Conservation (phyloP, 2,888 invertebrate genomes). For the Choreutis nemorana region DNA sequence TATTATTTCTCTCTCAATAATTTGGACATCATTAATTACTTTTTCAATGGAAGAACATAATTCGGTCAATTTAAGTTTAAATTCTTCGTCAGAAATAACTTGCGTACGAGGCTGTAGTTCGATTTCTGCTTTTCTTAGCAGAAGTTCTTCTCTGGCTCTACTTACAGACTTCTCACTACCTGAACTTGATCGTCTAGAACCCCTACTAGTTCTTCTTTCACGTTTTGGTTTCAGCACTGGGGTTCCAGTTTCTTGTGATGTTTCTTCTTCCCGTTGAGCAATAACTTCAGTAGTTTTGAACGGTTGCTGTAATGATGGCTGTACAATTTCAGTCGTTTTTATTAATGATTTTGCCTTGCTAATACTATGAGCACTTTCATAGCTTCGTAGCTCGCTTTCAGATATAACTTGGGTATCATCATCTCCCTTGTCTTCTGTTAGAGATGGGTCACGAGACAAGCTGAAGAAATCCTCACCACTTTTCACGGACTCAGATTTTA, state of each 20-base stretch:
- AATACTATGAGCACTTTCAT: conserved; percentile 72
- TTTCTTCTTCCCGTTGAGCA: conserved; percentile 38
- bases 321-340: conserved; percentile 33
- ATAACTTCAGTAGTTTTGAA: conserved; percentile 33
- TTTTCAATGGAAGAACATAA: conserved; percentile 43
- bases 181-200: conserved; percentile 47
- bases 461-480: conserved; percentile 73
- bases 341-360: conserved; percentile 45
- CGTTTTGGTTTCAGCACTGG: conserved; percentile 24
- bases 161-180: conserved; percentile 56
- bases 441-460: conserved; percentile 67
- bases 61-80: conserved; percentile 24
- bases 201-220: conserved; percentile 48
- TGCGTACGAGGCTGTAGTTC: conserved; percentile 12
- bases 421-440: conserved; percentile 67
- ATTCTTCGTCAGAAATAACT: conserved; percentile 23
- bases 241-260: conserved; percentile 16
- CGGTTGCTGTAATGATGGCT: conserved; percentile 33
- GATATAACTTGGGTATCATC: conserved; percentile 65
- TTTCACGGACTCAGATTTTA: conserved; percentile 70
- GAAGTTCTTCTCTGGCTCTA: conserved; percentile 36
- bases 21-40: conserved; percentile 62
- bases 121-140: conserved; percentile 16
- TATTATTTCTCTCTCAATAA: conserved; percentile 71
- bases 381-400: conserved; percentile 71